Base-by-base conservation (phyloP, 1,140 invertebrate species). In the Vanessa atalanta region DNA sequence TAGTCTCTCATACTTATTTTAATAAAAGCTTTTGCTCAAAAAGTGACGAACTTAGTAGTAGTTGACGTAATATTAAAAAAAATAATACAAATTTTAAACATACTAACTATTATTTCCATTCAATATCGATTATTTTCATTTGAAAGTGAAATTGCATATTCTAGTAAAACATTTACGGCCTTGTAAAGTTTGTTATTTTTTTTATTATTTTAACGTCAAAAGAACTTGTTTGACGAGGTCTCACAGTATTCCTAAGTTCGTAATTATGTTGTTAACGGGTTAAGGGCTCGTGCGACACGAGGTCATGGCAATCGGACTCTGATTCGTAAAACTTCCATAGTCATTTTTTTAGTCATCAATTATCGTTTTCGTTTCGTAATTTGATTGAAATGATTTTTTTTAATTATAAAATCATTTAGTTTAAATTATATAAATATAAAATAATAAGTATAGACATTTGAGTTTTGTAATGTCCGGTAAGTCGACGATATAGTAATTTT, bases 261-360 rank as follows among this genome's bases (percentile, higher is more conserved):
- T 47, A 43, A 43, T 43, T 43, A 43, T 20, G 31, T 57, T 68
- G 66, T 53, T 65, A 55, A 26, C 57, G n/a, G 72, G 72, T 73
- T 69, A 73, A 68, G 65, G 65, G 65, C 65, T 73, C n/a, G 26
- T 2, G 31, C 48, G 57, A 67, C 55, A 68, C 65, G 72, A 73
- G 65, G 72, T 68, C 72, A 68, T 43, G 72, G 72, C 66, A 64
- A 71, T 31, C 57, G 53, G 13, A 14, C 55, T 65, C 64, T 72
- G 63, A 37, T 65, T 65, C 63, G 26, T 66, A 72, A 48, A 31
- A 43, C 61, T 66, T 72, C 53, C 63, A 64, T 61, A 60, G 57
- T 66, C 31, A 37, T 60, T 15, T 72, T 31, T 65, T 57, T 71
- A n/a, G 13, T n/a, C 31, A n/a, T 20, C 16, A 14, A 31, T 15